These are phyloP conservation scores for Crypturellus undulatus DNA, from an alignment of 2,113 vertebrate genomes.

Conservation along the genomic window DNA sequence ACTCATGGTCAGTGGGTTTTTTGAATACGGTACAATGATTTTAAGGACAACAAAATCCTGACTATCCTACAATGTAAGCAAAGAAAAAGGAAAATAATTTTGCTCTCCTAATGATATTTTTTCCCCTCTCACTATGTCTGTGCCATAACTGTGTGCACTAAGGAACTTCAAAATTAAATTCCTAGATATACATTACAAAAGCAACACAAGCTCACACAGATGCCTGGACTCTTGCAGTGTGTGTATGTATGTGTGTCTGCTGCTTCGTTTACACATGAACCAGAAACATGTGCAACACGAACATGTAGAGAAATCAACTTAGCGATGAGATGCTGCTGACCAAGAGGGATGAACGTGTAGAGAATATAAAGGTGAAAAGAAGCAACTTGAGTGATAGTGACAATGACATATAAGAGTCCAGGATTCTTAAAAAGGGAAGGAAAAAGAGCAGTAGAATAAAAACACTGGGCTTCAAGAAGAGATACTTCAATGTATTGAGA, in stretches of 20 bases:
- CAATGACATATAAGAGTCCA: background rate
- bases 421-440: conserved; percentile 4
- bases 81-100: background rate
- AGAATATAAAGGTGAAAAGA: conserved; percentile 10
- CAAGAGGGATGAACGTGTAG: background rate
- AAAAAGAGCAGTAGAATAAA: conserved; percentile 3
- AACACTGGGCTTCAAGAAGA: background rate
- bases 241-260: background rate
- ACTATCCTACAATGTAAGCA: background rate
- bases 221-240: background rate
- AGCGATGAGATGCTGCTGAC: background rate
- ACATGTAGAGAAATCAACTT: background rate
- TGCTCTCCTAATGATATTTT: background rate
- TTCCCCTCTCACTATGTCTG: too few species aligned
- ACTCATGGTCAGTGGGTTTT: background rate
- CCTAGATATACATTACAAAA: background rate
- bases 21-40: background rate
- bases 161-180: background rate
- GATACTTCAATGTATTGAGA: background rate
- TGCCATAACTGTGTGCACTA: background rate
- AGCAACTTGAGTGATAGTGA: background rate
- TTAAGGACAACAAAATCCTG: background rate
- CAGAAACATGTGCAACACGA: background rate
- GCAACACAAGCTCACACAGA: background rate
- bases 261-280: background rate